A percentile compares a stretch with the other conserved stretches of the same genome.
phyloP scores from a whole-genome alignment of 2,888 invertebrate species.

The Synergus umbraculus region DNA sequence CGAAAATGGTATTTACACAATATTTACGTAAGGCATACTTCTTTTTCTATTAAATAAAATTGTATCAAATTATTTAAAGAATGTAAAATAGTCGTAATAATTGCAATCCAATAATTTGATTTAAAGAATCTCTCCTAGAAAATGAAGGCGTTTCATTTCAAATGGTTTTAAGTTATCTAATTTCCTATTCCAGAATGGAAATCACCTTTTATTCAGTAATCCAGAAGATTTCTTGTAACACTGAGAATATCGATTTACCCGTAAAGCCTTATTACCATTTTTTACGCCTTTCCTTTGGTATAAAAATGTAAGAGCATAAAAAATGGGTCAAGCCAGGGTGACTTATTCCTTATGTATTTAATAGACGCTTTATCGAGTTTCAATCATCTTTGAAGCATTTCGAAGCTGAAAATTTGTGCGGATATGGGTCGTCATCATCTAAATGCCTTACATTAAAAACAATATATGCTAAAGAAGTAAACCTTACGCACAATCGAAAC shows the following conservation, averaged over 20 bases:
- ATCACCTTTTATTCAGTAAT: neutral
- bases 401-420: neutral
- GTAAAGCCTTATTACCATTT: constrained; percentile 9
- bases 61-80: neutral
- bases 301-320: constrained; percentile 8
- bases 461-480: neutral
- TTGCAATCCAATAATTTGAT: too few relatives aligned
- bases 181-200: neutral
- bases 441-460: neutral
- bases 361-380: neutral
- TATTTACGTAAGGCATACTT: constrained; percentile 11
- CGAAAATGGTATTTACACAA: constrained; percentile 28
- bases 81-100: neutral
- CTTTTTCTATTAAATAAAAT: neutral
- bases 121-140: too few relatives aligned
- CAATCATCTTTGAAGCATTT: neutral
- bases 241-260: constrained; percentile 12
- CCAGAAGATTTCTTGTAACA: neutral
- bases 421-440: neutral
- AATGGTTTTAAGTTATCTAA: neutral
- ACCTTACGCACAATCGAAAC: neutral
- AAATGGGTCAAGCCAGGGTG: neutral
- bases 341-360: neutral
- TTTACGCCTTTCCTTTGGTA: neutral
- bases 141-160: neutral